Base-by-base conservation (phyloP, 2,888 invertebrate species). In the Drosophila pegasa region DNA sequence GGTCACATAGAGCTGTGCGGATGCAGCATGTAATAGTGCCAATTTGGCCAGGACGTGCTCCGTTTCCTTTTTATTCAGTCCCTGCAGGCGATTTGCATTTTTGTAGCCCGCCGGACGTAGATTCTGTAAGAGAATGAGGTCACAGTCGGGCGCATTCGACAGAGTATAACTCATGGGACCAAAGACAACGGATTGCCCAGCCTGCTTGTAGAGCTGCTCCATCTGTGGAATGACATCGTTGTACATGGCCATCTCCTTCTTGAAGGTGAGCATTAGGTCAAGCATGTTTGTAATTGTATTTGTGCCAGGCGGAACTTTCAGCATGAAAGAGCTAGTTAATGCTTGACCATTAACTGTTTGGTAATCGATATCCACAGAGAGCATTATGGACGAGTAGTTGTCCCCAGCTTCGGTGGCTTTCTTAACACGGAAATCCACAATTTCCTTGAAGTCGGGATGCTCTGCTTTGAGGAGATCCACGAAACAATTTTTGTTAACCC, bases 1-100 rank as follows among this genome's bases (percentile, higher is more conserved):
- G 12, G 63, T 64, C 0, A 77, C 81, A 12, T 80, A 75, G 0
- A 78, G 61, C 16, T 85, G 80, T 0, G 87, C 91, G 0, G 92
- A 91, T 0, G 87, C 90, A 1, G 91, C 92, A 82, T 92, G 91
- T 37, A 90, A 71, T 33, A 91, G 76, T 3, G 92, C 90, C 25
- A 92, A 56, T 33, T 90, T 88, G 51, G 68, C 67, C 1, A 92
- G 65, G 1, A 83, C 88, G 3, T 79, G 52, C 55, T 90, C 71
- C 0, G 88, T 85, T 50, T 91, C 91, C 3, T 56, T 63, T 22
- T 75, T 62, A 50, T 82, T 87, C 3, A 92, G 57, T 8, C 92
- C 89, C 10, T 87, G 65, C 0, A 80, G 73, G 0, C 91, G 86
- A 65, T 90, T 79, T 6, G 75, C 79, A 50, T 91, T 91, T 31